A percentile compares a stretch with the other conserved stretches of the same genome.
phyloP scores from a whole-genome alignment of 2,113 vertebrate species.

The Ciconia maguari region DNA sequence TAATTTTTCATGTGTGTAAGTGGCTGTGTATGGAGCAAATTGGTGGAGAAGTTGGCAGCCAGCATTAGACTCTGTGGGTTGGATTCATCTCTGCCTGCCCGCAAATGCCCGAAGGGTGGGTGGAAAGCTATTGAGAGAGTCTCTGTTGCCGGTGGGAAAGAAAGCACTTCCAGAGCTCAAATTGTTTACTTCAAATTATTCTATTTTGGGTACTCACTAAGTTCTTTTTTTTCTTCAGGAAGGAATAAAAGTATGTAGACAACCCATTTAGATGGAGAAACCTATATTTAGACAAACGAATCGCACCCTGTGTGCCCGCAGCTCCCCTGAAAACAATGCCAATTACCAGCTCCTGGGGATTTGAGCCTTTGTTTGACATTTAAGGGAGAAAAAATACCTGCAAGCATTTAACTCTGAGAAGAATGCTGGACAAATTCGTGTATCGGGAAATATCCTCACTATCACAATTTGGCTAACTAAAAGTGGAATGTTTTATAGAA shows the following conservation, averaged over 20 bases:
- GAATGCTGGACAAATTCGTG: neutral
- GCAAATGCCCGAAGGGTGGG: rapidly evolving
- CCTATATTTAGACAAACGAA: neutral
- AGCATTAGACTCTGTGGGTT: neutral
- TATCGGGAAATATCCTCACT: neutral
- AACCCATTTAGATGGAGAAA: neutral
- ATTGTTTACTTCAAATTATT: neutral
- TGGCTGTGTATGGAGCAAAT: neutral
- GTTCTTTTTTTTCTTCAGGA: neutral
- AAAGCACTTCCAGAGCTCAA: neutral
- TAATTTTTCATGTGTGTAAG: neutral
- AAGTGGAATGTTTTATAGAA: neutral
- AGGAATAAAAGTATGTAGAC: neutral
- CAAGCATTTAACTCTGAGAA: neutral
- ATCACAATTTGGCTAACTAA: neutral
- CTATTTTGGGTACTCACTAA: neutral
- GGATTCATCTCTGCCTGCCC: neutral
- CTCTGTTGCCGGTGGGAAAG: neutral
- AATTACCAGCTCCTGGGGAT: neutral
- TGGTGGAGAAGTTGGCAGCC: neutral
- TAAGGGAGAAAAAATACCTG: neutral
- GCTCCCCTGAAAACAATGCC: neutral
- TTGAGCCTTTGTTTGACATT: neutral
- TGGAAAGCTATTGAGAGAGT: neutral
- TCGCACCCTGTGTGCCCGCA: rapidly evolving